Base-by-base conservation (phyloP, 2,888 invertebrate genomes). In the Exocentrus adspersus region DNA sequence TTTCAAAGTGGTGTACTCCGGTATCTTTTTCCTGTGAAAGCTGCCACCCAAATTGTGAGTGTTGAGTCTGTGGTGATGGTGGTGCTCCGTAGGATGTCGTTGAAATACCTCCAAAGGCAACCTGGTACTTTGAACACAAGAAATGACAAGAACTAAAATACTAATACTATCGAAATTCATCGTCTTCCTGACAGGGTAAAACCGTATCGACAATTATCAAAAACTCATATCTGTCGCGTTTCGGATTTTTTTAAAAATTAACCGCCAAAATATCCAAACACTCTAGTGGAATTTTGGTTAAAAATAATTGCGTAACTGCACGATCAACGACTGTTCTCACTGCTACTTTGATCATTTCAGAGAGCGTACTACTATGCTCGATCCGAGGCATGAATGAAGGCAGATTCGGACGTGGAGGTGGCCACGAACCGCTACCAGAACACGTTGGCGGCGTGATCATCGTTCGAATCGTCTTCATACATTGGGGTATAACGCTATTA, bases 21-120 rank as follows among this genome's bases (percentile, higher is more conserved):
- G 83, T 72, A 82, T 71, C 77, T 83, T 81, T 77, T 85, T 84
- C 79, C 84, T 85, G 80, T 86, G 85, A 78, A 86, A 84, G 58
- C 83, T 84, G 82, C 84, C 73, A 84, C 84, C 70, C 16, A 51
- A 53, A 84, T 86, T 77, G 84, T 83, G 78, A 82, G 85, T 85
- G 65, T 84, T 84, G 75, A 86, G 81, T 76, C 85, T 81, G 65
- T 86, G 79, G 73, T 86, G 76, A 37, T 76, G 70, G 51, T 75
- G 73, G 57, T 77, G 75, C 62, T 79, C 77, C 12, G 72, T 67
- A 2, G 75, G 72, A 68, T 76, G 75, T 60, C 78, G 77, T 65
- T 78, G 84, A 77, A 86, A 87, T 48, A 87, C 86, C 76, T 87
- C 87, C 68, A 87, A 78, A n/a, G 87, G 87, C 53, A 87, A 83